Evolutionary conservation across 2,888 invertebrate species (phyloP), one percentile per base, ranked within the genome.

Genomic region (Thera obeliscata): DNA sequence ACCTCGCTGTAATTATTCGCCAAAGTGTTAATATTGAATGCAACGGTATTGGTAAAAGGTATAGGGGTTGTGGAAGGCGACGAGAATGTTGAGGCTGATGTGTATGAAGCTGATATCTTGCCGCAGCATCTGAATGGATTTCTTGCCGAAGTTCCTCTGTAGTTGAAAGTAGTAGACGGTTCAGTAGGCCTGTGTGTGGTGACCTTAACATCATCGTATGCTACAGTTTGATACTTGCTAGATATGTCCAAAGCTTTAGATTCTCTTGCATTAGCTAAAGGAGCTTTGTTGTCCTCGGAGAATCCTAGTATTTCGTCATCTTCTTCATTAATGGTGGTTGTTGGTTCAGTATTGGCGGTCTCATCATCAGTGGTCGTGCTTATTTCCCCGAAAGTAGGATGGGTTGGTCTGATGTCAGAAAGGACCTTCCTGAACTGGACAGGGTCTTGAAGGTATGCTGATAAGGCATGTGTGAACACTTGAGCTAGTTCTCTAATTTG

Each of bases 401-500:
- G 97, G 0, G 97, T 97, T 0, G 97, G 97, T 79, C 97, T 94
- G 1, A 97, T 96, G 74, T 96, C 96, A 6, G 96, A 96, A 33
- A 98, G 85, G 33, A 96, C 96, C 80, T 95, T 96, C 74, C 96
- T 95, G 78, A 97, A 97, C 62, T 95, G 95, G n/a, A 96, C 95
- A 0, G 97, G 97, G 85, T 97, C 96, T 85, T 97, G 96, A 3
- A 98, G 90, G 76, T 97, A 98, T 0, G 96, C 97, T 1, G 97
- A 96, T 12, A 98, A 87, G 0, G 97, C 97, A 79, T 97, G 96
- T 0, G 97, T 97, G 78, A 98, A 98, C 3, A 97, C 96, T 87
- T 97, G 96, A 0, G 97, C 97, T 3, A 97, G 86, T 85, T 97
- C 96, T 61, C 97, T 94, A 0, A 97, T 95, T 86, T 96, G 94